These are phyloP conservation scores for Trissolcus brochymenae DNA, from an alignment of 2,888 invertebrate genomes.

Conservation along the genomic window DNA sequence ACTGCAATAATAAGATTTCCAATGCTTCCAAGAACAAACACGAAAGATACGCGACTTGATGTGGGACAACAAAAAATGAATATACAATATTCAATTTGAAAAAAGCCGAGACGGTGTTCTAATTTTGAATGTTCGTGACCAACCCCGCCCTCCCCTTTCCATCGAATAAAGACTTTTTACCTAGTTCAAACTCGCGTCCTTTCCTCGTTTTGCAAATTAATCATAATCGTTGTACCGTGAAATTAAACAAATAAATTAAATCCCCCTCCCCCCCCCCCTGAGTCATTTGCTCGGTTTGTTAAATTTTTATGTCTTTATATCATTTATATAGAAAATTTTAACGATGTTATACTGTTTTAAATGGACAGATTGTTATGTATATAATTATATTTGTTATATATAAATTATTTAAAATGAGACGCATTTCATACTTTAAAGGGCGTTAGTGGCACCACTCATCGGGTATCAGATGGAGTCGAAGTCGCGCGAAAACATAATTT, in stretches of 20 bases:
- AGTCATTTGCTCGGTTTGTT: constrained; percentile 30
- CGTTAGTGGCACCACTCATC: constrained; percentile 22
- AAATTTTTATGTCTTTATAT: constrained; percentile 24
- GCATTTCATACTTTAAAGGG: constrained; percentile 32
- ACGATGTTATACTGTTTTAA: constrained; percentile 32
- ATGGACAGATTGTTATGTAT: constrained; percentile 34
- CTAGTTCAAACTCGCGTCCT: constrained; percentile 30
- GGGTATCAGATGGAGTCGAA: constrained; percentile 39
- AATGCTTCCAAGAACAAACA: constrained; percentile 57
- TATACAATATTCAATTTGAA: constrained; percentile 40
- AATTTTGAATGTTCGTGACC: constrained; percentile 29
- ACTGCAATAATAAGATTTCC: constrained; percentile 52
- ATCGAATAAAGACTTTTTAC: constrained; percentile 40
- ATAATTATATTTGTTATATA: constrained; percentile 33
- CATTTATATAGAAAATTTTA: constrained; percentile 35
- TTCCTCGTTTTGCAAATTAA: constrained; percentile 45
- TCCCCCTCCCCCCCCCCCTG: neutral
- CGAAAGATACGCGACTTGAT: constrained; percentile 28
- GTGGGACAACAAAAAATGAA: constrained; percentile 16
- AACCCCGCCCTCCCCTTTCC: neutral
- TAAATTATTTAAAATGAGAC: constrained; percentile 24
- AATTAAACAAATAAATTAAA: constrained; percentile 3
- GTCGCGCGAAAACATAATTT: constrained; percentile 45
- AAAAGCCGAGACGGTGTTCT: constrained; percentile 13
- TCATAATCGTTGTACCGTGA: constrained; percentile 19